Evolutionary conservation across 1,140 invertebrate species (phyloP).

Genomic region (Platorchestia sp.): DNA sequence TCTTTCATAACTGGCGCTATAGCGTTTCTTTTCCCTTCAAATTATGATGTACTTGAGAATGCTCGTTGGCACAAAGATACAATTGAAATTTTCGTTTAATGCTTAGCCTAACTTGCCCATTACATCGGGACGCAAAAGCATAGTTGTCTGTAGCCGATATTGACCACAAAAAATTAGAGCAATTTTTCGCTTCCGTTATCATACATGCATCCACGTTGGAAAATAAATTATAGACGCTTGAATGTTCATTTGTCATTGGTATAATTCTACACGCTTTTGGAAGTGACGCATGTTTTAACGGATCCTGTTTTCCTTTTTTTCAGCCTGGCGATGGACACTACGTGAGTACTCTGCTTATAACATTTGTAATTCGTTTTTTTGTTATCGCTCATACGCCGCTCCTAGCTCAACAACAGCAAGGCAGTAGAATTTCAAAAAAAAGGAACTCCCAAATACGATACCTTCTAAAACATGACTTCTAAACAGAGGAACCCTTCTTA

Average conservation of each 20-base stretch:
- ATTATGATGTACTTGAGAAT: background rate
- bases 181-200: background rate
- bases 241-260: background rate
- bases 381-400: background rate
- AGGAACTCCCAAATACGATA: too few relatives aligned
- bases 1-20: background rate
- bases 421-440: too few relatives aligned
- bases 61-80: background rate
- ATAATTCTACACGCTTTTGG: background rate
- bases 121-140: background rate
- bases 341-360: background rate
- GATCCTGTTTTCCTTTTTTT: background rate
- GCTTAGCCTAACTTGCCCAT: background rate
- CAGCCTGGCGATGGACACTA: slow-evolving; percentile 42
- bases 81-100: background rate
- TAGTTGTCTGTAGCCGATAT: background rate
- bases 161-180: too few relatives aligned
- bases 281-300: background rate
- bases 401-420: background rate
- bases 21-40: background rate
- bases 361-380: background rate
- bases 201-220: background rate
- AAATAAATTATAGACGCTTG: too few relatives aligned
- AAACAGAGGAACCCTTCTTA: too few relatives aligned
- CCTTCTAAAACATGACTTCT: too few relatives aligned